Conservation (phyloP, 2,888 invertebrate genomes). For the Eupithecia subfuscata region DNA sequence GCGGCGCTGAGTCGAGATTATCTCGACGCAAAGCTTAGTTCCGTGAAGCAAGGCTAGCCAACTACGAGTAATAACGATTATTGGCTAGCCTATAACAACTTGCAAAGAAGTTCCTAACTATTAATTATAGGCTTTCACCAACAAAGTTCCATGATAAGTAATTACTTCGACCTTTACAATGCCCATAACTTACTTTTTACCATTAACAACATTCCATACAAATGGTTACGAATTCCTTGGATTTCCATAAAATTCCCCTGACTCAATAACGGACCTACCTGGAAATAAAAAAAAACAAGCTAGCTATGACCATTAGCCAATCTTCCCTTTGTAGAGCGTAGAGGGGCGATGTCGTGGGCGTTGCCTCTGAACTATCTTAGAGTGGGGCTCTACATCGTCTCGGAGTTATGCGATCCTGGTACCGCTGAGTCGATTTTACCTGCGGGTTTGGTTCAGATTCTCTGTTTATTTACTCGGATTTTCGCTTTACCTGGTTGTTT, state of each 20-base stretch:
- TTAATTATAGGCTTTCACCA: background rate
- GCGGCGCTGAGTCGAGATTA: no score
- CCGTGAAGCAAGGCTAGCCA: background rate
- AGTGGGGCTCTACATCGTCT: conserved; percentile 39
- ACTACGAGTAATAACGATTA: background rate
- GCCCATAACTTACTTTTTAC: background rate
- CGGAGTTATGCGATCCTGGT: conserved; percentile 66
- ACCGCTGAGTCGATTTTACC: conserved; percentile 62
- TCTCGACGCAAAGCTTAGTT: no score
- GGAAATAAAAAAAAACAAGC: conserved; percentile 38
- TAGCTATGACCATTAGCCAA: conserved; percentile 40
- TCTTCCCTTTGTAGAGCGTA: conserved; percentile 46
- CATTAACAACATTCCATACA: conserved; percentile 3
- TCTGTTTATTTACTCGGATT: conserved; percentile 10
- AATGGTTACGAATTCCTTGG: background rate
- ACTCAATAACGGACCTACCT: conserved; percentile 26
- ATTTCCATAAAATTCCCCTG: conserved; percentile 18
- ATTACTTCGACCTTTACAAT: conserved; percentile 1
- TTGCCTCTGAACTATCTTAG: conserved; percentile 43
- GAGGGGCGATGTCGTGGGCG: conserved; percentile 69
- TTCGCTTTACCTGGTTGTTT: background rate
- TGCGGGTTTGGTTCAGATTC: conserved; percentile 47
- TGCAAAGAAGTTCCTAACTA: background rate
- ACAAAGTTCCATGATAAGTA: background rate
- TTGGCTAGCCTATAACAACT: background rate